These are phyloP conservation scores for Mustela lutreola DNA, from an alignment of 2,113 vertebrate species.

Conservation along the genomic window DNA sequence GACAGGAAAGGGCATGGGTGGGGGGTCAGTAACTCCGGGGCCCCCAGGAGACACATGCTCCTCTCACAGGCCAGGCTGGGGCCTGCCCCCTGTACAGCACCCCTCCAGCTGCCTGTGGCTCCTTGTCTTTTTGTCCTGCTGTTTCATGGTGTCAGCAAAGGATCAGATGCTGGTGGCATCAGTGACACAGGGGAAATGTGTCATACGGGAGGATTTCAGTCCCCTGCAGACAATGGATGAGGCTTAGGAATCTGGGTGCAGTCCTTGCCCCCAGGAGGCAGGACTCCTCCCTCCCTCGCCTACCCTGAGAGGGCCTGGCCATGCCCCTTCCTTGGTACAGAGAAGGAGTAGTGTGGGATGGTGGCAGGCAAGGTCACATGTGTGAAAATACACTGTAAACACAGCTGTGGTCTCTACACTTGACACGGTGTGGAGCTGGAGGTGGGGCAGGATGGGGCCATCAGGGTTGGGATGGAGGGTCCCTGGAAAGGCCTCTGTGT, in stretches of 20 bases:
- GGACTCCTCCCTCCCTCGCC: neutral
- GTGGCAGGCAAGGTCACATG: neutral
- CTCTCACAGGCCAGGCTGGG: neutral
- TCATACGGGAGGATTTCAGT: neutral
- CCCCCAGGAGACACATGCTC: constrained; percentile 68
- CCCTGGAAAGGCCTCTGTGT: neutral
- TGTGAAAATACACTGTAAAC: neutral
- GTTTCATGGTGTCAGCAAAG: neutral
- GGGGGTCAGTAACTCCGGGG: constrained; percentile 70
- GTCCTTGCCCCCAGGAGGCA: neutral
- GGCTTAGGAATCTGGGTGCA: neutral
- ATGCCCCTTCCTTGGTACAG: neutral
- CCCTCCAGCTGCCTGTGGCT: neutral
- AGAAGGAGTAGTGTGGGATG: neutral
- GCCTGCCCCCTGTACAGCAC: neutral
- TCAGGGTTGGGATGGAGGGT: neutral
- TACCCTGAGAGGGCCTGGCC: neutral
- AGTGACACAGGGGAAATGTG: neutral
- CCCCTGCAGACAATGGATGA: neutral
- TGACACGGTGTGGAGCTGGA: neutral
- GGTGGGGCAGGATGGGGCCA: neutral
- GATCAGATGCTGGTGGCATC: neutral
- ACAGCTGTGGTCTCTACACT: neutral
- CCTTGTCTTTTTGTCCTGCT: neutral
- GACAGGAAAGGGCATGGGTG: constrained; percentile 84